These are phyloP conservation scores for Gastrophryne carolinensis DNA, from an alignment of 2,797 vertebrate genomes.

Conservation along the genomic window DNA sequence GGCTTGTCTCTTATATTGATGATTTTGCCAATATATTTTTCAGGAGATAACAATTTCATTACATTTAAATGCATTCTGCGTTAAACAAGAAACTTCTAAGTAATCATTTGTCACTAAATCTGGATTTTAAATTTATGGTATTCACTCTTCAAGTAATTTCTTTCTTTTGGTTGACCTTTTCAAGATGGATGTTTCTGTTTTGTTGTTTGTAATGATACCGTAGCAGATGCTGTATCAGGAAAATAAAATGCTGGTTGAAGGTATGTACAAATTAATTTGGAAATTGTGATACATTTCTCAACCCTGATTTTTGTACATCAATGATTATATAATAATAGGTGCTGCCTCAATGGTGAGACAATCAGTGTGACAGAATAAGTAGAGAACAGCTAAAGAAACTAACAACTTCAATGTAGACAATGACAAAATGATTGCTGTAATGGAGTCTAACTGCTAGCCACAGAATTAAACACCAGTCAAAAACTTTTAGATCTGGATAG, in stretches of 20 bases:
- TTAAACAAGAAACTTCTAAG: slow-evolving; percentile 31
- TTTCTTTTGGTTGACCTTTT: slow-evolving; percentile 5
- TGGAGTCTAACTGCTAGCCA: no score
- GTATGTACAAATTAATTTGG: neutral
- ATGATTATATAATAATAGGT: no score
- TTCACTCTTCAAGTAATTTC: neutral
- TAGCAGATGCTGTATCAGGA: neutral
- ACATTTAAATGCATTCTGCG: slow-evolving; percentile 44
- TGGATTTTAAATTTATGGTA: neutral
- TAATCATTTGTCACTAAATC: neutral
- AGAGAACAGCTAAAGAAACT: no score
- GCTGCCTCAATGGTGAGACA: no score
- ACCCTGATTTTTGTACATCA: no score
- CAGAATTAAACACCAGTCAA: no score
- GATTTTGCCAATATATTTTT: slow-evolving; percentile 60
- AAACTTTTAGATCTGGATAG: no score
- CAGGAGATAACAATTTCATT: slow-evolving; percentile 47
- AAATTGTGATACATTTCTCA: neutral
- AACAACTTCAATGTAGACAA: no score
- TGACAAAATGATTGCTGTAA: no score
- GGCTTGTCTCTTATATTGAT: slow-evolving; percentile 65
- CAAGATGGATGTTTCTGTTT: neutral
- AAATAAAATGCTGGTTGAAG: neutral
- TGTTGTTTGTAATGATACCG: neutral
- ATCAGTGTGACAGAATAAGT: no score